Evolutionary conservation across 2,888 invertebrate species (phyloP).

Genomic region (Erpobdella octoculata): DNA sequence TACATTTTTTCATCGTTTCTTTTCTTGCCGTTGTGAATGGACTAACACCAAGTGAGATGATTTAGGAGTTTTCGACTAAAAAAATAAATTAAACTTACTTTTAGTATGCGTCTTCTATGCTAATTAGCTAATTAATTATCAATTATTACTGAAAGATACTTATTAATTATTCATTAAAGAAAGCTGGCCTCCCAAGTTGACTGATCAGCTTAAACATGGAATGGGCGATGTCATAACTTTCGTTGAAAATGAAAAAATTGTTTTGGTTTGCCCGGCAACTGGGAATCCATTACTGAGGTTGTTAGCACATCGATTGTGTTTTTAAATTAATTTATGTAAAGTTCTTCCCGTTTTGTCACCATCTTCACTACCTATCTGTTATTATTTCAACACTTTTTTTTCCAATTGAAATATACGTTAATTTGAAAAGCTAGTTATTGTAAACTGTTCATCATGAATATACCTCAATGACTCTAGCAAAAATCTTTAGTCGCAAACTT

Average conservation of each 20-base stretch:
- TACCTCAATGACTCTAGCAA: too few relatives aligned
- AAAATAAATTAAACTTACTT: too few relatives aligned
- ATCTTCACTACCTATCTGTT: too few relatives aligned
- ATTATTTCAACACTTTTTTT: too few relatives aligned
- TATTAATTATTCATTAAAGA: background rate
- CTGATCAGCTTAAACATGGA: background rate
- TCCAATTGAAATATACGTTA: too few relatives aligned
- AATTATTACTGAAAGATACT: background rate
- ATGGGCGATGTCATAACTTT: background rate
- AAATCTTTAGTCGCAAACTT: too few relatives aligned
- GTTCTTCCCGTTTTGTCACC: background rate
- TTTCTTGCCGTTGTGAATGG: too few relatives aligned
- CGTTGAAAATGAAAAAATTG: conserved; percentile 15
- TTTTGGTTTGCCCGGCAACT: background rate
- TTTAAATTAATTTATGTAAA: background rate
- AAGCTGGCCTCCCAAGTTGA: background rate
- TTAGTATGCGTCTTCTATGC: too few relatives aligned
- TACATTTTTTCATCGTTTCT: too few relatives aligned
- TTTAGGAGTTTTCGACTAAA: too few relatives aligned
- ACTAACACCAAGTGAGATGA: too few relatives aligned
- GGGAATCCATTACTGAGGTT: background rate
- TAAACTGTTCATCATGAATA: background rate
- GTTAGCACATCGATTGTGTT: background rate
- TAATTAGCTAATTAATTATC: background rate
- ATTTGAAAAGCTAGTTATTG: too few relatives aligned